Evolutionary conservation across 2,113 vertebrate species (phyloP), one percentile per base, ranked within the genome.

Genomic region (Aplodontia rufa): DNA sequence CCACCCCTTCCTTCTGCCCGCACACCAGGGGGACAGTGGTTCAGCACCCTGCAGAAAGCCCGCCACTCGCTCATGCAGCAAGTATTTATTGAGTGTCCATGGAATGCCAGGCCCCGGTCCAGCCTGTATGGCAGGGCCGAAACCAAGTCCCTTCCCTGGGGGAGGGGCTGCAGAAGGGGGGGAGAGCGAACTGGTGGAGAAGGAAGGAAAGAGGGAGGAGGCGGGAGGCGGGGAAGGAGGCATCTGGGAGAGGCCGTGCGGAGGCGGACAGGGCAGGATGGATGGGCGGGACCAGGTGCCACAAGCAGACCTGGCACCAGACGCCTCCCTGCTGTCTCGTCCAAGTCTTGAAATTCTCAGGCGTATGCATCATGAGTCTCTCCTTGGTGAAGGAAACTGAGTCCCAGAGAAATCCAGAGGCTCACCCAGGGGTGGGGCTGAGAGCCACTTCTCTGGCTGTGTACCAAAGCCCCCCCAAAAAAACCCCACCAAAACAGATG

Each of bases 11-110:
- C 22, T 24, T 22, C 53, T 13, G 28, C 47, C 75, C 0, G 0
- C 47, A 42, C 1, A 24, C 26, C 30, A 37, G 14, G 6, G 7
- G 35, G 51, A 16, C 16, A 12, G 12, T 1, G 69, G 32, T 8
- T 72, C 24, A 16, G 40, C 47, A 8, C 22, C 35, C 37, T 1
- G 14, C 1, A 17, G 72, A 69, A 32, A 40, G 64, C 9, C 6
- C 6, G 3, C 2, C 42, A 32, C 4, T 28, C 0, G 0, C 12
- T 26, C 62, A 71, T 0, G 17, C 6, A 20, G 20, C 49, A 40
- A 47, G 12, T 3, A 8, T 2, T 13, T 20, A 8, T 3, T 0
- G 12, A 35, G 40, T 16, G 53, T n/a, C 62, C 10, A 3, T 1
- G 20, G 32, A 53, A 24, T 3, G 40, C 20, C 26, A 32, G 74